phyloP scores from a whole-genome alignment of 1,140 invertebrate genomes.

The Monomorium pharaonis region DNA sequence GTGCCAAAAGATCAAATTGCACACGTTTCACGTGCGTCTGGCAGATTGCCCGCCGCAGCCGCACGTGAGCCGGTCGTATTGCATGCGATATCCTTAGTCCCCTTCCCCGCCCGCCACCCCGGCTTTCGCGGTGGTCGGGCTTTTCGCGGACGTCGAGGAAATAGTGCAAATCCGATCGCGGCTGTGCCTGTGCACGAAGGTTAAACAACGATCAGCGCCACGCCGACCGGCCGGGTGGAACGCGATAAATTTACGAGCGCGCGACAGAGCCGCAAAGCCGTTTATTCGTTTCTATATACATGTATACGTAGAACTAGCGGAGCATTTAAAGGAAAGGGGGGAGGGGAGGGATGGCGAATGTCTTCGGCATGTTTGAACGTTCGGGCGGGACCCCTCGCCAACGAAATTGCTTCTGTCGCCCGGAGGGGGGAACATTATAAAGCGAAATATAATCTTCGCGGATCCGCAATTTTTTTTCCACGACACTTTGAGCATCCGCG shows the following conservation, averaged over 20 bases:
- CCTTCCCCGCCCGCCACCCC: no score
- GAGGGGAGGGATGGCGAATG: constrained; percentile 14
- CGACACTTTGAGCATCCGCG: not conserved
- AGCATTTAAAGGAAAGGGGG: not conserved
- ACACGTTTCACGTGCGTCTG: not conserved
- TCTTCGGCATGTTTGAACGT: constrained; percentile 50
- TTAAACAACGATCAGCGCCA: constrained; percentile 58
- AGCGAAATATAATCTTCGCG: constrained; percentile 50
- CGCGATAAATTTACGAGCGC: constrained; percentile 55
- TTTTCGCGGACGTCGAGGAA: constrained; percentile 18
- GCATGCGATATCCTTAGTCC: constrained; percentile 30
- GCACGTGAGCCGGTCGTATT: not conserved
- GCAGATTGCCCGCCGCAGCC: not conserved
- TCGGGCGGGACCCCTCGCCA: constrained; percentile 8
- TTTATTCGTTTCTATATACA: constrained; percentile 25
- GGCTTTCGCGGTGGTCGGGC: not conserved
- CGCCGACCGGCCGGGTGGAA: constrained; percentile 10
- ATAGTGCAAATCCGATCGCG: constrained; percentile 61
- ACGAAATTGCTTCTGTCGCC: constrained; percentile 56
- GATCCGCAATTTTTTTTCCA: constrained; percentile 19
- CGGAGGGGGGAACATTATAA: constrained; percentile 33
- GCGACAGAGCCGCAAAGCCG: constrained; percentile 22
- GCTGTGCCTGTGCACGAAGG: constrained; percentile 45
- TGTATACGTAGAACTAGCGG: not conserved
- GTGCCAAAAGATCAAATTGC: constrained; percentile 34